These are phyloP conservation scores for Vulpes lagopus DNA, from an alignment of 2,113 vertebrate genomes.

Conservation along the genomic window DNA sequence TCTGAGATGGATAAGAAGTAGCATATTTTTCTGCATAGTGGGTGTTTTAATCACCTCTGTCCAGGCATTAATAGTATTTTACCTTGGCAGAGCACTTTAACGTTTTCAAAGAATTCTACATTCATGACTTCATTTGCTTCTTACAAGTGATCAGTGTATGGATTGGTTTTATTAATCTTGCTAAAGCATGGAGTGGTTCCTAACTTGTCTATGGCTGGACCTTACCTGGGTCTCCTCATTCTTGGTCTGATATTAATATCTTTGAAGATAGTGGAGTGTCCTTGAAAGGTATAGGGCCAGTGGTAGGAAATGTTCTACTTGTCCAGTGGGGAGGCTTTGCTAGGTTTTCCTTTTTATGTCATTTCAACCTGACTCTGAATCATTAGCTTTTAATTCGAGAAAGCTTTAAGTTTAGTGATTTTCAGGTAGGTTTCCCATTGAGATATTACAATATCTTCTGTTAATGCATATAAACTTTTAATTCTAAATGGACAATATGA, in stretches of 20 bases:
- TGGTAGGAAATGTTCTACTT: neutral
- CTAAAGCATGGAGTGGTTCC: neutral
- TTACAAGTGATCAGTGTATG: neutral
- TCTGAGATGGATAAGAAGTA: neutral
- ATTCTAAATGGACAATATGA: neutral
- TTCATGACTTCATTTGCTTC: conserved; percentile 5
- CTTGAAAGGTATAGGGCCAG: neutral
- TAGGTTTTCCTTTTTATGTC: neutral
- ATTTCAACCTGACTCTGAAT: neutral
- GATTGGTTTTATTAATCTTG: conserved; percentile 34
- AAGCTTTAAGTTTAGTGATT: neutral
- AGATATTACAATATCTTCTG: neutral
- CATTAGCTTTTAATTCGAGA: neutral
- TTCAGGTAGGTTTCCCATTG: conserved; percentile 1
- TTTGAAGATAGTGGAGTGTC: neutral
- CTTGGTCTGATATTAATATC: neutral
- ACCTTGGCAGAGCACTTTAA: neutral
- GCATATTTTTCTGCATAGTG: neutral
- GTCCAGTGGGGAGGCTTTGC: neutral
- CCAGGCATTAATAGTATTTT: neutral
- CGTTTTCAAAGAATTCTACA: neutral
- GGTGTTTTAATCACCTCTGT: neutral
- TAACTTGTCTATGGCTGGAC: neutral
- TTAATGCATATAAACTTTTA: neutral
- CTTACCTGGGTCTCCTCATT: neutral